A percentile compares a stretch with the other conserved stretches of the same genome.
Conservation (phyloP, 1,140 invertebrate species). For the Antheraea mylitta region DNA sequence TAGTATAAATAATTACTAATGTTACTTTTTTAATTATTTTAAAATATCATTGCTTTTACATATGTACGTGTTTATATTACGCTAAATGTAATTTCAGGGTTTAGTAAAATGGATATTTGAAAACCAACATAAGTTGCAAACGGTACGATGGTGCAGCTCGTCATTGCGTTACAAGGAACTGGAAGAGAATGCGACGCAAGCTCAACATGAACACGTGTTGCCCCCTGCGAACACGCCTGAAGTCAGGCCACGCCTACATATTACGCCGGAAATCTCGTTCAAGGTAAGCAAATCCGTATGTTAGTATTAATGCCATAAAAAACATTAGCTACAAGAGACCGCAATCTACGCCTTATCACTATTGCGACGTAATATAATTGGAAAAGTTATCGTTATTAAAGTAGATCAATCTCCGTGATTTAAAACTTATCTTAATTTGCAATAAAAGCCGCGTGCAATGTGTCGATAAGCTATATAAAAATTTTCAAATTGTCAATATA, state of each 20-base stretch:
- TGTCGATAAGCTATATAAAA: not conserved
- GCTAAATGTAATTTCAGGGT: conserved; percentile 46
- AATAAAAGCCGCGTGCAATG: conserved; percentile 11
- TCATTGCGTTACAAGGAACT: conserved; percentile 69
- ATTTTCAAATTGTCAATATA: not conserved
- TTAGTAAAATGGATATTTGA: conserved; percentile 80
- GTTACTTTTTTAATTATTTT: too few relatives aligned
- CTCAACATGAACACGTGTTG: conserved; percentile 32
- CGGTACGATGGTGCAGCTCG: conserved; percentile 68
- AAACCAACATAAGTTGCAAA: conserved; percentile 81
- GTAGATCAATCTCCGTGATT: conserved; percentile 14
- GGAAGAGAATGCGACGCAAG: conserved; percentile 50
- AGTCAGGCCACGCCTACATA: conserved; percentile 42
- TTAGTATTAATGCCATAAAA: not conserved
- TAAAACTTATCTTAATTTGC: conserved; percentile 7
- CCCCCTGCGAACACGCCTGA: conserved; percentile 25
- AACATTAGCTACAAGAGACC: not conserved
- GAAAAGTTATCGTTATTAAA: conserved; percentile 5
- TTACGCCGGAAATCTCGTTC: conserved; percentile 60
- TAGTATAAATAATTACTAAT: too few relatives aligned
- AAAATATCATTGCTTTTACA: too few relatives aligned
- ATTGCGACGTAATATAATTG: conserved; percentile 5
- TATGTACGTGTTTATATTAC: too few relatives aligned
- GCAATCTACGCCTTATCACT: conserved; percentile 11
- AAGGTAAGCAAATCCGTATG: conserved; percentile 41